Evolutionary conservation across 2,888 invertebrate genomes (phyloP), one percentile per base, ranked within the genome.

Genomic region (Hyposoter dolosus): DNA sequence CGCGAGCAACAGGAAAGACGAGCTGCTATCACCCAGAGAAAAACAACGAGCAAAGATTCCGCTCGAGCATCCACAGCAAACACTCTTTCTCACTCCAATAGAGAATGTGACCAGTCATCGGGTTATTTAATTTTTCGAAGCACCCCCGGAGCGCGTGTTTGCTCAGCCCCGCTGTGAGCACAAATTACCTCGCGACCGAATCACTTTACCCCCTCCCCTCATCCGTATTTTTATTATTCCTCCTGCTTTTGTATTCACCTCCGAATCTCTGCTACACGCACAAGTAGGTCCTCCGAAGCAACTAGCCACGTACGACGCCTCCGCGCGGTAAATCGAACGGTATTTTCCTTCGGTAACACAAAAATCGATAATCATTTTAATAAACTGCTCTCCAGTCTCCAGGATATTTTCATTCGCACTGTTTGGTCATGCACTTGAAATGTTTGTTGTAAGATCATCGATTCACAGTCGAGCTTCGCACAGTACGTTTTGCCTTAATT

Each of bases 111-210:
- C 94, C 95, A 95, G 95, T 95, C 95, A 95, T 95, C 95, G 95
- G 94, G 94, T 95, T 95, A 95, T 95, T 95, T 95, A 95, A 94
- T 94, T 95, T 94, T 94, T 94, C 94, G 91, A 92, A 89, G 93
- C 93, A 92, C 93, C 94, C 94, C 94, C 92, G 93, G 93, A 91
- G 94, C 92, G 94, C 94, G 93, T 95, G 95, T 95, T 95, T 95
- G 95, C 95, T 95, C 95, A 95, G 94, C 93, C 95, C 95, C 93
- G 95, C 95, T 95, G 95, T 93, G 95, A 95, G 95, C 95, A 95
- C 95, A 95, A 95, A 95, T 95, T 95, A 95, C 95, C 95, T 95
- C 94, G 95, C 95, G 95, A 94, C 94, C 94, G 94, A 94, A 95
- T 93, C 93, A 92, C 93, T 92, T 92, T 90, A 87, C 80, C 80